Percentiles rank a stretch among this genome's conserved stretches.
phyloP scores from a whole-genome alignment of 2,797 vertebrate genomes.

The Botia almorhae region DNA sequence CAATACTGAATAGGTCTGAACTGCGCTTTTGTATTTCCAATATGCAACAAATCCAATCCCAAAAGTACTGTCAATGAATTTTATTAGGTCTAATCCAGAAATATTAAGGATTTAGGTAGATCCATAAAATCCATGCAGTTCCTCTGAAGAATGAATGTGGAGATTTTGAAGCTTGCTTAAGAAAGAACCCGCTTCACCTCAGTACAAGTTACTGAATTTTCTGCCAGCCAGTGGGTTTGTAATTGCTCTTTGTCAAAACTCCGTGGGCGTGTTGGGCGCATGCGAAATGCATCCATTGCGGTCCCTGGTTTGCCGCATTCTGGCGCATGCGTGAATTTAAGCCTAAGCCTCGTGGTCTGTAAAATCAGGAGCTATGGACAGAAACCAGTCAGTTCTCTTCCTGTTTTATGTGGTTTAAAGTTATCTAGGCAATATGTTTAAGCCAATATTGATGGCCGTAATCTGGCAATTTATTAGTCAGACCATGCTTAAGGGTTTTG shows the following conservation, averaged over 20 bases:
- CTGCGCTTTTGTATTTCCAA: slow-evolving; percentile 56
- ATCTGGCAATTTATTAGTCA: neutral
- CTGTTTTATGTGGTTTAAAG: neutral
- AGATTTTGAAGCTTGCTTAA: slow-evolving; percentile 22
- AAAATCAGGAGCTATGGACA: neutral
- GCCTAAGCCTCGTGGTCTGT: slow-evolving; percentile 27
- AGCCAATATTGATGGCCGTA: neutral
- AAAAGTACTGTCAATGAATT: slow-evolving; percentile 47
- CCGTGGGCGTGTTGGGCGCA: slow-evolving; percentile 61
- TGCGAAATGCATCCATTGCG: slow-evolving; percentile 58
- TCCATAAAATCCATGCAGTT: slow-evolving; percentile 56
- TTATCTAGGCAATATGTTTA: neutral
- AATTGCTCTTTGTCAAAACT: slow-evolving; percentile 61
- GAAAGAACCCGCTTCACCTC: slow-evolving; percentile 40
- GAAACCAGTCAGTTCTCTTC: neutral
- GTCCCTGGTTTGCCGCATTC: slow-evolving; percentile 72
- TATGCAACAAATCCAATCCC: slow-evolving; percentile 48
- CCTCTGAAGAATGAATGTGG: slow-evolving; percentile 27
- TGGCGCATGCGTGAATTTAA: slow-evolving; percentile 73
- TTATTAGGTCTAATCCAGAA: slow-evolving; percentile 51
- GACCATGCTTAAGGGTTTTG: neutral
- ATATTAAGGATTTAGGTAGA: slow-evolving; percentile 47
- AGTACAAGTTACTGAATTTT: slow-evolving; percentile 60
- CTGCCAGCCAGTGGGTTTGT: slow-evolving; percentile 46
- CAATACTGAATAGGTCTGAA: slow-evolving; percentile 1